phyloP scores from a whole-genome alignment of 2,113 vertebrate genomes.

The Laticauda laticaudata region DNA sequence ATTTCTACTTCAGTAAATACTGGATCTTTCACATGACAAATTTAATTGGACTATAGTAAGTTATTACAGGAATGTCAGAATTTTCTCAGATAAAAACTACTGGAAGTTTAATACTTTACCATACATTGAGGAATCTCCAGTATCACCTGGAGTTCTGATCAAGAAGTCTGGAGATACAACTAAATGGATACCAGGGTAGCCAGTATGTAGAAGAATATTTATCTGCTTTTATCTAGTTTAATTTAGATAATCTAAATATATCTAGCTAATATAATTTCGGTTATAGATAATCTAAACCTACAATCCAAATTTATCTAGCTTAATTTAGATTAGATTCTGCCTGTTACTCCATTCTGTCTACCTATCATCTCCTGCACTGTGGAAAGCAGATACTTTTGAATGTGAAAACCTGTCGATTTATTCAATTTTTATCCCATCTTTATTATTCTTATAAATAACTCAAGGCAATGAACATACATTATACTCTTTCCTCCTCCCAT shows the following conservation, averaged over 20 bases:
- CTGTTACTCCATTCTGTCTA: no score
- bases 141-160: neutral
- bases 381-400: neutral
- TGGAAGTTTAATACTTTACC: neutral
- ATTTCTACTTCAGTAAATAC: neutral
- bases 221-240: neutral
- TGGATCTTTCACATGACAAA: neutral
- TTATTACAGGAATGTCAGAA: neutral
- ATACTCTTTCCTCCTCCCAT: neutral
- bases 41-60: neutral
- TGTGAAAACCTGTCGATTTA: neutral
- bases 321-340: neutral
- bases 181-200: neutral
- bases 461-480: neutral
- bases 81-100: neutral
- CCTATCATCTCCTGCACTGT: neutral
- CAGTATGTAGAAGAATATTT: neutral
- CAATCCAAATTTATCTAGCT: neutral
- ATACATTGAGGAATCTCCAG: neutral
- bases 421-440: neutral
- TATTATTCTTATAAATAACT: neutral
- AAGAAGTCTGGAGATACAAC: neutral
- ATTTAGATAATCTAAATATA: neutral
- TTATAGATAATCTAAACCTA: neutral
- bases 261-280: neutral